Evolutionary conservation across 2,113 vertebrate species (phyloP).

Genomic region (Crotalus horridus): DNA sequence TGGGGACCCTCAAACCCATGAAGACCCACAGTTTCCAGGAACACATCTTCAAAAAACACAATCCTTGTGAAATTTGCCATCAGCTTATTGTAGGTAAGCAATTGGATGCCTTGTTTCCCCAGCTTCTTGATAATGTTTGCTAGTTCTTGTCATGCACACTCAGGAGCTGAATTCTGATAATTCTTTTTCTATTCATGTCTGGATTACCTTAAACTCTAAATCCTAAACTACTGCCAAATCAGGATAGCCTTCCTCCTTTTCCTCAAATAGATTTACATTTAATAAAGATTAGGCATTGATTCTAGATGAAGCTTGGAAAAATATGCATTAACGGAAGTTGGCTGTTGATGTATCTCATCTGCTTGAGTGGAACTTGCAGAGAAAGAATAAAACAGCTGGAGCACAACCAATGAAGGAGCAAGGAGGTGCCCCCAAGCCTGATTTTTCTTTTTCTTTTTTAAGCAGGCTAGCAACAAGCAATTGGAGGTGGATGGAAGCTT

Average conservation of each 20-base stretch:
- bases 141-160: not conserved
- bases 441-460: not conserved
- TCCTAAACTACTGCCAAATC: not conserved
- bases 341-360: not conserved
- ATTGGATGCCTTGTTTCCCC: not conserved
- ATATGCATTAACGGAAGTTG: not conserved
- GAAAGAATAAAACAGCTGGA: not conserved
- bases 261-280: not conserved
- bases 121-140: not conserved
- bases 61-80: constrained; percentile 86
- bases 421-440: not conserved
- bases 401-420: too few relatives aligned
- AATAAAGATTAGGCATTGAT: not conserved
- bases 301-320: not conserved
- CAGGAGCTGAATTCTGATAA: not conserved
- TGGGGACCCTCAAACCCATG: constrained; percentile 70
- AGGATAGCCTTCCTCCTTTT: not conserved
- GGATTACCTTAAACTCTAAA: not conserved
- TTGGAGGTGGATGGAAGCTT: not conserved
- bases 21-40: constrained; percentile 86
- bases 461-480: not conserved
- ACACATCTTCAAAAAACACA: constrained; percentile 85
- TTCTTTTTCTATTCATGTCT: not conserved
- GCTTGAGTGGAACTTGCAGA: not conserved
- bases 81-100: constrained; percentile 87